Evolutionary conservation across 1,140 invertebrate genomes (phyloP), one percentile per base, ranked within the genome.

Genomic region (Trinorchestia longiramus): DNA sequence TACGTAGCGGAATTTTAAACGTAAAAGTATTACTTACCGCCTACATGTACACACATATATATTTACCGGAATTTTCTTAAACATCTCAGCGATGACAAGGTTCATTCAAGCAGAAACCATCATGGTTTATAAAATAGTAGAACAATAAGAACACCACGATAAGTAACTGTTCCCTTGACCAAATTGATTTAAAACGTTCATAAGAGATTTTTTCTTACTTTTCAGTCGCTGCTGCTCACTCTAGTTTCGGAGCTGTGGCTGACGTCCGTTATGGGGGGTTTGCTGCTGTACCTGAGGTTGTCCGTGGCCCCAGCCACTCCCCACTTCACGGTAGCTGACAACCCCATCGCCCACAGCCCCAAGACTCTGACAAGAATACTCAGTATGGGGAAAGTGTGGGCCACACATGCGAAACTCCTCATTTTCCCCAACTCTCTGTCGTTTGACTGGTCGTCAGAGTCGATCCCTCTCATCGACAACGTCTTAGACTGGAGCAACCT

Each of bases 371-470:
- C 97, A 8, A 96, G 97, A 62, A 96, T 98, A 42, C 98, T 99
- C 95, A 99, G 99, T 36, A 99, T 99, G 97, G 97, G 98, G 95
- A 99, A 99, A 97, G 98, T 99, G 77, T 99, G 99, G 17, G 98
- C 98, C 19, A 98, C 99, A 96, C 99, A 99, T 97, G 98, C 99
- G 96, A 98, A 98, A 97, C 98, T 99, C 96, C 97, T 99, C 43
- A 97, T 99, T 0, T 99, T 98, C 97, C 99, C 99, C 8, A 98
- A 98, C 96, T 98, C 98, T 90, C 97, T 99, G 45, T 99, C 99
- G 97, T 99, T 99, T 97, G 99, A 99, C 97, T 99, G 99, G 99
- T 99, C 99, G 0, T 99, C 99, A 99, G 99, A 99, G 97, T 98
- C 99, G 0, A 98, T 99, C 96, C 98, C 99, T 0, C 97, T 98